Evolutionary conservation across 2,888 invertebrate species (phyloP).

Genomic region (Lucinisca nassula): DNA sequence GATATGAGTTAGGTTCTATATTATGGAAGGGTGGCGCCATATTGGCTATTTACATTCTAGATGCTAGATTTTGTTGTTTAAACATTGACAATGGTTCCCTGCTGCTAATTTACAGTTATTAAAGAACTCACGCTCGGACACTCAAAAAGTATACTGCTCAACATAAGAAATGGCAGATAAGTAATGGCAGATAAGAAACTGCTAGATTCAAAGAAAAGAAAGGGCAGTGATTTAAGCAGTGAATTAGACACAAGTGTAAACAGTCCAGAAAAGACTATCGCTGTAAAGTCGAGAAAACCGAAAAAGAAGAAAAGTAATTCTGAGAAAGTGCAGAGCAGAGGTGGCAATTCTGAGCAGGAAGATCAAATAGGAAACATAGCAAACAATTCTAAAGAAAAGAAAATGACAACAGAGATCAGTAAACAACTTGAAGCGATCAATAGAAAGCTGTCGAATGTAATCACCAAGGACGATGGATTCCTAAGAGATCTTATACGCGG

Average conservation of each 20-base stretch:
- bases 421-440: too few species aligned
- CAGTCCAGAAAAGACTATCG: background rate
- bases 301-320: background rate
- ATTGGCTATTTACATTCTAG: background rate
- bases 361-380: too few species aligned
- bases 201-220: background rate
- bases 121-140: background rate
- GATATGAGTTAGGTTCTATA: too few species aligned
- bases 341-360: too few species aligned
- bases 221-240: background rate
- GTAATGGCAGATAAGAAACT: background rate
- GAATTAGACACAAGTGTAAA: background rate
- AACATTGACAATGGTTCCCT: background rate
- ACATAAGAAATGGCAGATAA: background rate
- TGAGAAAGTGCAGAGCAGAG: too few species aligned
- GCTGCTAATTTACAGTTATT: background rate
- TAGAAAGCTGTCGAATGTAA: too few species aligned
- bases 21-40: background rate
- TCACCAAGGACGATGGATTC: too few species aligned
- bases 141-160: background rate
- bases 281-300: background rate
- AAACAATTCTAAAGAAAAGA: too few species aligned
- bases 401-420: too few species aligned
- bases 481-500: too few species aligned
- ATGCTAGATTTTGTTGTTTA: background rate